Evolutionary conservation across 2,888 invertebrate genomes (phyloP).

Genomic region (Eristalis tenax): DNA sequence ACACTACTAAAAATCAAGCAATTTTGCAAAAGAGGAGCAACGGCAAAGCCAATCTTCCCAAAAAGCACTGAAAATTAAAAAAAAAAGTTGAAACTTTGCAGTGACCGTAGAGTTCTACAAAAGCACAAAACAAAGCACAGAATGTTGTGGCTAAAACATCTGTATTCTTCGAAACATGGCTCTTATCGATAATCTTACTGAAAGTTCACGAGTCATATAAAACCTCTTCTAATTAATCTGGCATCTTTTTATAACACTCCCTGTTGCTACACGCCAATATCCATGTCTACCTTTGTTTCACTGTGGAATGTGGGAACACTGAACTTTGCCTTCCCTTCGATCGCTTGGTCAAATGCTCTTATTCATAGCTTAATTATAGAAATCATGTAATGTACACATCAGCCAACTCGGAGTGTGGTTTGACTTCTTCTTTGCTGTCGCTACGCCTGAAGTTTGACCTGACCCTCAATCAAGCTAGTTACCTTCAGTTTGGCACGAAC

Average conservation of each 20-base stretch:
- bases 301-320: neutral
- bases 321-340: neutral
- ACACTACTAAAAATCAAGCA: too few relatives aligned
- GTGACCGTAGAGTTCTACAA: neutral
- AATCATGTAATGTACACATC: neutral
- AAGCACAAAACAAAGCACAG: neutral
- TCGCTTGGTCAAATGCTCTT: neutral
- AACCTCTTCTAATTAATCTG: neutral
- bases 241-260: neutral
- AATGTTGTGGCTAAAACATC: neutral
- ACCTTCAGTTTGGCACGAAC: too few relatives aligned
- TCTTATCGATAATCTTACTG: neutral
- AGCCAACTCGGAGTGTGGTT: neutral
- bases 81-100: too few relatives aligned
- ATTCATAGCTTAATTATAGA: neutral
- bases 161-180: too few relatives aligned
- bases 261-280: neutral
- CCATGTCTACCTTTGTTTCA: neutral
- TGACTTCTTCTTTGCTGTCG: neutral
- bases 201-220: neutral
- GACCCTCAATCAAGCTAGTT: too few relatives aligned
- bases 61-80: too few relatives aligned
- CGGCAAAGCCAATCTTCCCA: too few relatives aligned
- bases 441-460: neutral
- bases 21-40: too few relatives aligned